Evolutionary conservation across 1,140 invertebrate genomes (phyloP), one percentile per base, ranked within the genome.

Genomic region (Sycophaga agraensis): DNA sequence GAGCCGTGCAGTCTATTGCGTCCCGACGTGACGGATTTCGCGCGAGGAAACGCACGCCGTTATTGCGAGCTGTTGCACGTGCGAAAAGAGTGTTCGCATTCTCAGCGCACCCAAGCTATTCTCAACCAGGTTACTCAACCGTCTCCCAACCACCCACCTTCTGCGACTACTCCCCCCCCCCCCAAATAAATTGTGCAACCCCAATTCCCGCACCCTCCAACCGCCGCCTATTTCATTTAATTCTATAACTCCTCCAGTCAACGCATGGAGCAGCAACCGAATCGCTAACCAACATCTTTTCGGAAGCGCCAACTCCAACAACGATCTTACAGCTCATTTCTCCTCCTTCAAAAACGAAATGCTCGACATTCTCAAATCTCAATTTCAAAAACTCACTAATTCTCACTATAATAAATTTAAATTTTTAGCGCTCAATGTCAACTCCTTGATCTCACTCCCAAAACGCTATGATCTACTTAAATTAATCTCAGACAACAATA

Each of bases 1-100:
- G 31, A 11, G 11, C 59, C n/a, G n/a, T n/a, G n/a, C n/a, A n/a
- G n/a, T 19, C 43, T 48, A 48, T 4, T 56, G 54, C 31, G 39
- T 31, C 1, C n/a, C n/a, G n/a, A n/a, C n/a, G n/a, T n/a, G n/a
- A n/a, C n/a, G n/a, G n/a, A n/a, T n/a, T n/a, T n/a, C n/a, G n/a
- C n/a, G n/a, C n/a, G n/a, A n/a, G n/a, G n/a, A n/a, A n/a, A n/a
- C n/a, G n/a, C n/a, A n/a, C n/a, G n/a, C n/a, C n/a, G n/a, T n/a
- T n/a, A n/a, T n/a, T n/a, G n/a, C n/a, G n/a, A n/a, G n/a, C n/a
- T n/a, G n/a, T n/a, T n/a, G n/a, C n/a, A n/a, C n/a, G n/a, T n/a
- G n/a, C n/a, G n/a, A n/a, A n/a, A n/a, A n/a, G n/a, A n/a, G n/a
- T n/a, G n/a, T n/a, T n/a, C n/a, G n/a, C n/a, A n/a, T n/a, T n/a